phyloP scores from a whole-genome alignment of 2,888 invertebrate species.

The Campoplex nolae region DNA sequence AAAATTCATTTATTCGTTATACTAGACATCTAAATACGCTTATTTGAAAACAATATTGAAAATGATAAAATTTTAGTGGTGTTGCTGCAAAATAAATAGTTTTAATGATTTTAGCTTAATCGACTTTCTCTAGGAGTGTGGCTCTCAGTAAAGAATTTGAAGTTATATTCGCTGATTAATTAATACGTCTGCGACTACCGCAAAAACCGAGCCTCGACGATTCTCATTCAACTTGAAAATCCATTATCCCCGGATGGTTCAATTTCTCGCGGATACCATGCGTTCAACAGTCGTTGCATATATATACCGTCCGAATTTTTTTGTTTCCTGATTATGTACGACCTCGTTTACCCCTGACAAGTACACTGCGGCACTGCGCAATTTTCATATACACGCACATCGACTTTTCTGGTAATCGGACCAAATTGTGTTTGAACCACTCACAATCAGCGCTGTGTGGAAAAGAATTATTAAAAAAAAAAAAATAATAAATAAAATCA shows the following conservation, averaged over 20 bases:
- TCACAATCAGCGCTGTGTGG: neutral
- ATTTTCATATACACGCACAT: conserved; percentile 14
- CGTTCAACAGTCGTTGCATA: neutral
- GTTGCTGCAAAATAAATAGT: neutral
- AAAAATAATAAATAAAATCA: neutral
- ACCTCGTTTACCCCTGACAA: conserved; percentile 1
- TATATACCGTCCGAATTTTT: neutral
- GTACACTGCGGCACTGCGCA: conserved; percentile 16
- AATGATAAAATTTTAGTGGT: neutral
- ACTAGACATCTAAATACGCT: neutral
- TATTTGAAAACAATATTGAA: neutral
- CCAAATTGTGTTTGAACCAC: neutral
- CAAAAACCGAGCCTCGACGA: neutral
- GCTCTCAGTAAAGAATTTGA: conserved; percentile 12
- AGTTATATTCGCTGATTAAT: conserved; percentile 23
- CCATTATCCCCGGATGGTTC: conserved; percentile 15
- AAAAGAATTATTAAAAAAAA: neutral
- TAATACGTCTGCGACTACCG: neutral
- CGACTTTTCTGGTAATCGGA: conserved; percentile 8
- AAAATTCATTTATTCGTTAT: neutral
- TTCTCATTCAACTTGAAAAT: conserved; percentile 35
- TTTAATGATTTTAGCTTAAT: neutral
- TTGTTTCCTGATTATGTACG: neutral
- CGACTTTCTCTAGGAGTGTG: neutral
- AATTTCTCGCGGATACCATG: conserved; percentile 35